These are phyloP conservation scores for Cryptoleucopteryx plumbea DNA, from an alignment of 2,113 vertebrate genomes.

Conservation along the genomic window DNA sequence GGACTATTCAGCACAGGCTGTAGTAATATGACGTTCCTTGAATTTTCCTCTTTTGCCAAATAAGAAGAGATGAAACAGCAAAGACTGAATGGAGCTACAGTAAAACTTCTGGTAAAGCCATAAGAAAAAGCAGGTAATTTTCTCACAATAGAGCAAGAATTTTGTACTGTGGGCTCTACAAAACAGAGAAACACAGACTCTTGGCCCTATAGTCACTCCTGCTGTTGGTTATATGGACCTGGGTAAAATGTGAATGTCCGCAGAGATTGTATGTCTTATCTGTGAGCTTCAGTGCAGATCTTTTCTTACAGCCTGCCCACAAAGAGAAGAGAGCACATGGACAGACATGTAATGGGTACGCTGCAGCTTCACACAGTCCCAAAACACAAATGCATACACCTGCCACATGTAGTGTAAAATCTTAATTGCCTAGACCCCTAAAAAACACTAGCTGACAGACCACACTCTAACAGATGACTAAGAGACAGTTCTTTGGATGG, in stretches of 20 bases:
- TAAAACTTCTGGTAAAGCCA: neutral
- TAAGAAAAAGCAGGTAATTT: neutral
- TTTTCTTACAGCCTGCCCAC: neutral
- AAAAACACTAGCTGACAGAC: neutral
- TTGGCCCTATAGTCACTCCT: neutral
- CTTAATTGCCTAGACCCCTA: neutral
- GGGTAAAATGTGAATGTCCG: neutral
- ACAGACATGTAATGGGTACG: fast-evolving
- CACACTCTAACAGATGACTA: neutral
- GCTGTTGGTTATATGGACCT: neutral
- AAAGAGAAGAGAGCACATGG: neutral
- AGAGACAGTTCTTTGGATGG: fast-evolving
- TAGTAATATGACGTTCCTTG: neutral
- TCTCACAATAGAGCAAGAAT: neutral
- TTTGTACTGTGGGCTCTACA: neutral
- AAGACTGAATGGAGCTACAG: neutral
- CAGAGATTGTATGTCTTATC: neutral
- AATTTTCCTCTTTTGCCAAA: neutral
- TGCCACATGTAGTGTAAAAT: neutral
- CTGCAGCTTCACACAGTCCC: neutral
- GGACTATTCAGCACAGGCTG: neutral
- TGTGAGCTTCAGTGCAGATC: neutral
- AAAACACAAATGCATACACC: neutral
- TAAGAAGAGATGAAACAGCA: neutral
- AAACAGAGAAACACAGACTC: neutral